A percentile compares a stretch with the other conserved stretches of the same genome.
Evolutionary conservation across 2,113 vertebrate genomes (phyloP).

Genomic region (Gallinago jamesoni): DNA sequence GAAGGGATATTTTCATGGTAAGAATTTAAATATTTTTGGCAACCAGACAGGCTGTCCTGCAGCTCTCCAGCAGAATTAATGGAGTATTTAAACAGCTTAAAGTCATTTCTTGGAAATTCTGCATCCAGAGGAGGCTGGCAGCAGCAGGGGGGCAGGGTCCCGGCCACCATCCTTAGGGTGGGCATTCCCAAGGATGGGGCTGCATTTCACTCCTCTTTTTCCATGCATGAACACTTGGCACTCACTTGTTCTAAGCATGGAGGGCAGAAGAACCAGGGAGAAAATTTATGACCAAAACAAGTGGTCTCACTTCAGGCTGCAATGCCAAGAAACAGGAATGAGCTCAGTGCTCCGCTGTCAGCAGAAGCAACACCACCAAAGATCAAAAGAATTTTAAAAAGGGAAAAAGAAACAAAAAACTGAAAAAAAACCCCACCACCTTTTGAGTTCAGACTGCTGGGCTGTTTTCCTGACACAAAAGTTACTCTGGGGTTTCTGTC

Average conservation of each 20-base stretch:
- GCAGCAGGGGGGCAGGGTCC: accelerated
- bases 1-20: not conserved
- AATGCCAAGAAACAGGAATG: accelerated
- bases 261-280: not conserved
- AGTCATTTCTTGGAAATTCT: not conserved
- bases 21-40: not conserved
- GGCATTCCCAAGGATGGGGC: too few relatives aligned
- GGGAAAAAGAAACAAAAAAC: not conserved
- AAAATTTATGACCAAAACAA: accelerated
- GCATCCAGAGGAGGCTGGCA: not conserved
- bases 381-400: not conserved
- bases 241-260: not conserved
- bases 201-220: not conserved
- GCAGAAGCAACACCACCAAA: not conserved
- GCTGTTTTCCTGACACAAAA: not conserved
- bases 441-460: not conserved
- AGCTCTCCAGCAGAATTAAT: accelerated
- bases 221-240: accelerated
- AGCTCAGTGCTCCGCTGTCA: accelerated
- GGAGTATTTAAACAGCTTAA: accelerated
- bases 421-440: too few relatives aligned
- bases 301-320: not conserved
- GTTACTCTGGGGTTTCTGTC: not conserved
- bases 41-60: not conserved
- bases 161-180: accelerated